These are phyloP conservation scores for Gobiocypris rarus DNA, from an alignment of 2,113 vertebrate genomes.

Conservation along the genomic window DNA sequence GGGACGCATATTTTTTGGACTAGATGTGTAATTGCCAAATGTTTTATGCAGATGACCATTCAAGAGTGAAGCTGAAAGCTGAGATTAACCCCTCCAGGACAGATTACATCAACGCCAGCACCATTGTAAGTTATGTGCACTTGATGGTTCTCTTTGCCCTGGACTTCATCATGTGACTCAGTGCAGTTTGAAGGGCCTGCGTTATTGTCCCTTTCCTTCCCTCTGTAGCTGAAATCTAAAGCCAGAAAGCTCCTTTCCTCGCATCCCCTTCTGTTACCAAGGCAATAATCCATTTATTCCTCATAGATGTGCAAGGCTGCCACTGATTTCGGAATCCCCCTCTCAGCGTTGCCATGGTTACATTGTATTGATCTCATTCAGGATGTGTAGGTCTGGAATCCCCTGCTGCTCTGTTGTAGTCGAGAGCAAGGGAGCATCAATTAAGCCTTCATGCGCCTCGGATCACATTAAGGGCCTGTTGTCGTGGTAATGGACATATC, in stretches of 20 bases:
- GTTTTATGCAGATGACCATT: slow-evolving; percentile 85
- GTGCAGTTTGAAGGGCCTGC: background rate
- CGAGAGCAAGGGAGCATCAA: slow-evolving; percentile 31
- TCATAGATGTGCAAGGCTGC: slow-evolving; percentile 32
- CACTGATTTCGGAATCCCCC: slow-evolving; percentile 45
- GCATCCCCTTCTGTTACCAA: slow-evolving; percentile 40
- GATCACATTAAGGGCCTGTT: slow-evolving; percentile 45
- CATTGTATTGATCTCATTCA: slow-evolving; percentile 50
- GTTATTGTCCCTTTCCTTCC: slow-evolving; percentile 8
- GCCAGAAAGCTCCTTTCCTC: background rate
- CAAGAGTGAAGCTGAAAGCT: slow-evolving; percentile 89
- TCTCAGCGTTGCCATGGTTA: slow-evolving; percentile 47
- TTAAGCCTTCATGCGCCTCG: slow-evolving; percentile 31
- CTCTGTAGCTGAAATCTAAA: slow-evolving; percentile 20
- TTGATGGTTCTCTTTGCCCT: background rate
- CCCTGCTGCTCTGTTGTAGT: slow-evolving; percentile 48
- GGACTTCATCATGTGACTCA: background rate
- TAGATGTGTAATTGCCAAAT: slow-evolving; percentile 30
- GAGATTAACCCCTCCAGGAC: slow-evolving; percentile 90
- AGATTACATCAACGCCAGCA: slow-evolving; percentile 97
- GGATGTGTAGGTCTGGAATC: slow-evolving; percentile 45
- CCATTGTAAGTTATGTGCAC: slow-evolving; percentile 79
- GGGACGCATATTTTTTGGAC: background rate
- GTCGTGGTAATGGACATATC: slow-evolving; percentile 29
- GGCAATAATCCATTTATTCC: slow-evolving; percentile 56